Percentiles rank a stretch among this genome's conserved stretches.
phyloP scores from a whole-genome alignment of 2,113 vertebrate species.

The Sebastes fasciatus region DNA sequence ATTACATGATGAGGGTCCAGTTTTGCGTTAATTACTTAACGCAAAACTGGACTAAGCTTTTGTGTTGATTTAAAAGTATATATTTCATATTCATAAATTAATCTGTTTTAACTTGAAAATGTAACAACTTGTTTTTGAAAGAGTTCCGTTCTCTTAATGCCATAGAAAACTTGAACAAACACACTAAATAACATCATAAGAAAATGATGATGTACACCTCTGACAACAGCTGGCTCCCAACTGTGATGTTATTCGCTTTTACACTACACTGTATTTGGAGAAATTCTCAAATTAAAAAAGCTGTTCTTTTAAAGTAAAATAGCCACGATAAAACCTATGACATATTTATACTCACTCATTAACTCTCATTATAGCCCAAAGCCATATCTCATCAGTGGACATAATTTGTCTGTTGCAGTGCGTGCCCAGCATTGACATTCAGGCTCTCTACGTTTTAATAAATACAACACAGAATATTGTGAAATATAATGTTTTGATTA shows the following conservation, averaged over 20 bases:
- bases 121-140: background rate
- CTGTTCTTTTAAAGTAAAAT: conserved; percentile 51
- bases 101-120: background rate
- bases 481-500: conserved; percentile 49
- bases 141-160: conserved; percentile 31
- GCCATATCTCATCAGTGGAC: conserved; percentile 56
- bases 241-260: conserved; percentile 6
- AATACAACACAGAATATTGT: conserved; percentile 23
- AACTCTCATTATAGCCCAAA: conserved; percentile 57
- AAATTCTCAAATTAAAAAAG: conserved; percentile 41
- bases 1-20: background rate
- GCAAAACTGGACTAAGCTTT: background rate
- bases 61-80: background rate
- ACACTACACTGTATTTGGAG: conserved; percentile 21
- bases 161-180: conserved; percentile 27
- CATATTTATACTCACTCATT: conserved; percentile 60
- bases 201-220: conserved; percentile 29
- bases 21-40: background rate
- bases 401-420: conserved; percentile 47
- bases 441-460: conserved; percentile 25
- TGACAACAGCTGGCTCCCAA: conserved; percentile 5
- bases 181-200: conserved; percentile 13
- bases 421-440: conserved; percentile 39
- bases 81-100: background rate
- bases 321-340: conserved; percentile 49